Conservation (phyloP, 2,888 invertebrate genomes). For the Tipula lateralis region DNA sequence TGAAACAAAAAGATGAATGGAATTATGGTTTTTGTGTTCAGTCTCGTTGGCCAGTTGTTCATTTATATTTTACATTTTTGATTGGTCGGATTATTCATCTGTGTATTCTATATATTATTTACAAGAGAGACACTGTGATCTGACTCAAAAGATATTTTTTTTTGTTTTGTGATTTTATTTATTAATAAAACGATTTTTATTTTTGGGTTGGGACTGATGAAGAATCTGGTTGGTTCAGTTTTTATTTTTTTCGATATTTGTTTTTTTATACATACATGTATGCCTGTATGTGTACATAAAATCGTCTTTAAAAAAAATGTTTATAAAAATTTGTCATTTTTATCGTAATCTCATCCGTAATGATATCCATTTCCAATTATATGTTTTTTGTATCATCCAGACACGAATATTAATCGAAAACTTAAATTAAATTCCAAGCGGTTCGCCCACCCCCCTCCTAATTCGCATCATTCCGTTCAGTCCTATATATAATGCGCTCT, state of each 20-base stretch:
- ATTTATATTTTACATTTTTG: neutral
- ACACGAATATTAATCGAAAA: conserved; percentile 11
- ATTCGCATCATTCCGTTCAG: neutral
- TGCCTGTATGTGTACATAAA: too few relatives aligned
- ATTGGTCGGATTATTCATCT: neutral
- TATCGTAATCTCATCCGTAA: neutral
- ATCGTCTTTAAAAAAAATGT: neutral
- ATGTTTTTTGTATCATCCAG: neutral
- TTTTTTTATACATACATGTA: too few relatives aligned
- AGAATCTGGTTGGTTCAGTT: conserved; percentile 19
- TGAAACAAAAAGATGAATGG: neutral
- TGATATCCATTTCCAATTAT: conserved; percentile 12
- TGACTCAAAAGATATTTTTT: neutral
- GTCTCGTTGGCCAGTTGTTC: conserved; percentile 12
- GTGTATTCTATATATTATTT: neutral
- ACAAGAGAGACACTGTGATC: neutral
- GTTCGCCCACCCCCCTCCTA: neutral
- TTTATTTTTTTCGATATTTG: too few relatives aligned
- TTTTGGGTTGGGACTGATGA: neutral
- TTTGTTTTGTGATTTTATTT: conserved; percentile 12
- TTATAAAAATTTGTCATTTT: neutral
- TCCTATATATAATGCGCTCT: neutral
- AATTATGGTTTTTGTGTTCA: conserved; percentile 8
- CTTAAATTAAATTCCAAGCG: neutral
- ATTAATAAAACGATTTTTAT: neutral